Conservation (phyloP, 2,888 invertebrate genomes). For the Apoderus coryli region DNA sequence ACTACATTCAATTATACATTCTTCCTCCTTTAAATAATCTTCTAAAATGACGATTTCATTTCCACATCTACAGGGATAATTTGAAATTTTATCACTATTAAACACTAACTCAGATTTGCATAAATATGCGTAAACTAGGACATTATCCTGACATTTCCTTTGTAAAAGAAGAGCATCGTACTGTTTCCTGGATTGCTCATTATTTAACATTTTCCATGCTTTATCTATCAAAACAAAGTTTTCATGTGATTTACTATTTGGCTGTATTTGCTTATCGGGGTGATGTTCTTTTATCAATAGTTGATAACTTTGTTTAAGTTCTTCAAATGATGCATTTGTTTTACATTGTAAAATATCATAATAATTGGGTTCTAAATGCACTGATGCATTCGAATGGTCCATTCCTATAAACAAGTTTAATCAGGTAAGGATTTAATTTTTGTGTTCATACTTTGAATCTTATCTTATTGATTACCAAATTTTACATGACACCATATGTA, state of each 20-base stretch:
- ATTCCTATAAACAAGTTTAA: no score
- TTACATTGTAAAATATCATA: constrained; percentile 42
- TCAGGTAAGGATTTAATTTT: no score
- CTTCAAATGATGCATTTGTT: constrained; percentile 38
- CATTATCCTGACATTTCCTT: constrained; percentile 39
- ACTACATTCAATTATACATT: constrained; percentile 47
- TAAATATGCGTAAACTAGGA: constrained; percentile 46
- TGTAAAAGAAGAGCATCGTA: constrained; percentile 50
- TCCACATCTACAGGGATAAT: constrained; percentile 58
- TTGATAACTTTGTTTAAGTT: constrained; percentile 47
- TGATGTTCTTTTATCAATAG: constrained; percentile 40
- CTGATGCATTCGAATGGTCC: no score
- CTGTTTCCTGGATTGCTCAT: constrained; percentile 42
- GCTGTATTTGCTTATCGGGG: constrained; percentile 45
- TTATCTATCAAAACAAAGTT: constrained; percentile 43
- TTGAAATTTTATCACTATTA: constrained; percentile 27
- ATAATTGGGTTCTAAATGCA: constrained; percentile 27
- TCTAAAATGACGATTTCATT: constrained; percentile 39
- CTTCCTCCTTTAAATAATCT: constrained; percentile 27
- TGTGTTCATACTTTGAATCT: no score
- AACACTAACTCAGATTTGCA: constrained; percentile 35
- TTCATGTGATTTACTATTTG: constrained; percentile 15
- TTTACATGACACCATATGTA: no score
- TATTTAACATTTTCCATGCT: constrained; percentile 56
- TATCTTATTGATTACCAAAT: no score